Evolutionary conservation across 2,888 invertebrate genomes (phyloP), one percentile per base, ranked within the genome.

Genomic region (Bedellia somnulentella): DNA sequence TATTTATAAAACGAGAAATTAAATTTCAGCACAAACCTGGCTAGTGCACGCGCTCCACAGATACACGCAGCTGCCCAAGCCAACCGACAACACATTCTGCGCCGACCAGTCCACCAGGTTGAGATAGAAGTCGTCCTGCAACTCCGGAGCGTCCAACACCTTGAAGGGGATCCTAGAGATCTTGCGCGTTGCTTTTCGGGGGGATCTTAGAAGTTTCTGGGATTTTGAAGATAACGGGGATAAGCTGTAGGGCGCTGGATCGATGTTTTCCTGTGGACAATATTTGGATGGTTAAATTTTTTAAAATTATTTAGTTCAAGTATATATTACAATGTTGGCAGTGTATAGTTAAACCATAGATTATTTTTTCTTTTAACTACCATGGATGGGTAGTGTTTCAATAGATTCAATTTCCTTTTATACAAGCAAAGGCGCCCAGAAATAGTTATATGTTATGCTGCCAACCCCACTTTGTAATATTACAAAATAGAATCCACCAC

Each of bases 61-160:
- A 61, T 99, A 99, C 1, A 99, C 99, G 59, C 97, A 97, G 49
- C 93, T 93, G 17, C 96, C 96, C 12, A 99, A 78, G 0, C 98
- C 99, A 3, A 99, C 99, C 57, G 96, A 95, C 36, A 99, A 83
- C 18, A 99, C 94, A 66, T 99, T 99, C 68, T 95, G 95, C 30
- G 96, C 93, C 4, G 97, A 97, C 99, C 99, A 99, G 63, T 99
- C 99, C 18, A 99, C 98, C 37, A 99, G 81, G 71, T 99, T 99
- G 43, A 99, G 73, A 61, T 97, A 97, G 78, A 99, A 99, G 73
- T 99, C 99, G 68, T 99, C 99, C 71, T 98, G 94, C 33, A 97
- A 71, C 64, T 97, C 96, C 3, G 96, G 96, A 2, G 96, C 96
- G 56, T 97, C 96, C 28, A 97, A 77, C 18, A 96, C 85, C 78